These are phyloP conservation scores for Drosophila cracens DNA, from an alignment of 2,888 invertebrate species.

Conservation along the genomic window DNA sequence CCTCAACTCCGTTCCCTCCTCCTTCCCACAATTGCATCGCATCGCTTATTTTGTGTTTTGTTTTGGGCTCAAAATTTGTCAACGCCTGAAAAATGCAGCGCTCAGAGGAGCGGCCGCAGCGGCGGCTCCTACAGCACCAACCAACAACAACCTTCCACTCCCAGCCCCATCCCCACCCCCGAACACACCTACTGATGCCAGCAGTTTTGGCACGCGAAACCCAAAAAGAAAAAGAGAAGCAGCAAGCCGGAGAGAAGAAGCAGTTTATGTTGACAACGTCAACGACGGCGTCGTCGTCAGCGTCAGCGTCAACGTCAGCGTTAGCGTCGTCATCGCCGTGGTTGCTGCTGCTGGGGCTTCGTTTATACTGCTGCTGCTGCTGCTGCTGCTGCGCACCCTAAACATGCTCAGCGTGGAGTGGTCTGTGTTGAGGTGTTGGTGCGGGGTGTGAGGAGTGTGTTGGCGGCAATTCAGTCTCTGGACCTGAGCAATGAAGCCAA, in stretches of 20 bases:
- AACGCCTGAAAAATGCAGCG: slow-evolving; percentile 69
- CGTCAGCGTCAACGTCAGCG: slow-evolving; percentile 39
- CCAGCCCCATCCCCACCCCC: background rate
- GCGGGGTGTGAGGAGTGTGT: background rate
- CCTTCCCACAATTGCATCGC: background rate
- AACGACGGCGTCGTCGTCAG: slow-evolving; percentile 17
- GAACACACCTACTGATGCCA: background rate
- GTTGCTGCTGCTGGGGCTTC: slow-evolving; percentile 43
- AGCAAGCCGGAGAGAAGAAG: slow-evolving; percentile 24
- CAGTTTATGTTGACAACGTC: slow-evolving; percentile 66
- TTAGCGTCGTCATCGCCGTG: slow-evolving; percentile 29
- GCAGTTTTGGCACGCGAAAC: slow-evolving; percentile 17
- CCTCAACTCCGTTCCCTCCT: background rate
- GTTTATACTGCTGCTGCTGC: slow-evolving; percentile 38
- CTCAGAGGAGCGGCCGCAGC: slow-evolving; percentile 21
- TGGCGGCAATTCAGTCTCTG: slow-evolving; percentile 20
- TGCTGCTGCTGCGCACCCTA: slow-evolving; percentile 2
- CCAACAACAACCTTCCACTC: background rate
- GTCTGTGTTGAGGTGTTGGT: background rate
- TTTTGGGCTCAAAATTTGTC: slow-evolving; percentile 74
- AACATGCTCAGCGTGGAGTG: background rate
- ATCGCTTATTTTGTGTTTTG: slow-evolving; percentile 58
- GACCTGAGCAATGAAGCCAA: slow-evolving; percentile 70
- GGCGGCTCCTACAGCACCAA: slow-evolving; percentile 4
- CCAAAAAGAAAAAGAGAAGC: slow-evolving; percentile 11